Evolutionary conservation across 2,888 invertebrate species (phyloP), one percentile per base, ranked within the genome.

Genomic region (Caenorhabditis zanzibari): DNA sequence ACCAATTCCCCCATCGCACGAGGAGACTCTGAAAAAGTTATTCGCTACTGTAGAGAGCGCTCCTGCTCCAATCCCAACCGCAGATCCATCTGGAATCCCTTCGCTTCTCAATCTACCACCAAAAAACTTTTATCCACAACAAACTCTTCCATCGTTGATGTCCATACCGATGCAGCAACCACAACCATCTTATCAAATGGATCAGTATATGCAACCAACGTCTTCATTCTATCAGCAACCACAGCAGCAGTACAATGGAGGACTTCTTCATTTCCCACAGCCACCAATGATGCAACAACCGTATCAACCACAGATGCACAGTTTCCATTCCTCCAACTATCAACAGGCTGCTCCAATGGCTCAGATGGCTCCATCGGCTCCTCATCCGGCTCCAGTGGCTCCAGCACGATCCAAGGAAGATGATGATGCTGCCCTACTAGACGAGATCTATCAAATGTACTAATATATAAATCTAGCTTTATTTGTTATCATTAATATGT

Each of bases 351-450:
- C 41, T n/a, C 44, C 10, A 44, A 44, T 44, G 5, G 44, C 16
- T 44, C 44, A 6, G n/a, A 47, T 47, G n/a, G 19, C n/a, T 47
- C 12, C 47, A 16, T 14, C 41, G 12, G 9, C 10, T 10, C 41
- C 44, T 44, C 14, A 4, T 5, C 47, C 47, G 7, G 2, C 47
- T 19, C 47, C 47, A n/a, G 19, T 6, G 47, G 47, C n/a, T 0
- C 47, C 47, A 4, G 7, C 10, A 26, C 52, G 19, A 54, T 14
- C 54, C 26, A 10, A 54, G 12, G 7, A 26, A 26, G 54, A 54
- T 2, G 54, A 54, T 12, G 75, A 75, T 7, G 44, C 66, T 16
- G 75, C 54, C 1, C 10, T 75, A 1, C 56, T 75, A 47, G 58
- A 75, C 19, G 75, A 75, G 35, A 66, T 75, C 5, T 66, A 47